These are phyloP conservation scores for Semicossyphus pulcher DNA, from an alignment of 2,113 vertebrate species.

Conservation along the genomic window DNA sequence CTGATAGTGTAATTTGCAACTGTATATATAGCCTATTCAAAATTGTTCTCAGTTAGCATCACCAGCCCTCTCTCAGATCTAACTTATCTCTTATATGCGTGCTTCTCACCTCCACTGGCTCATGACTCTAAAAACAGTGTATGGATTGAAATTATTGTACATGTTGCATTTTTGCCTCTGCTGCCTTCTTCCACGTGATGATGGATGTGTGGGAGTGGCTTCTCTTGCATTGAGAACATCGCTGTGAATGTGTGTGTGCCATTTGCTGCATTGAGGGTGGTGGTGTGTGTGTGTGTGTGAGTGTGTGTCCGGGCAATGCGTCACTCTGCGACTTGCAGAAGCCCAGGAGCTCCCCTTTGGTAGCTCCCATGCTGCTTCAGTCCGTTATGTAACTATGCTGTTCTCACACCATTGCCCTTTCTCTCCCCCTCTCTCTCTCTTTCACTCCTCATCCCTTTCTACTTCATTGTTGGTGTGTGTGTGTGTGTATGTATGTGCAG, in stretches of 20 bases:
- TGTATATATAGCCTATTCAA: background rate
- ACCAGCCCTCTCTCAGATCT: too few relatives aligned
- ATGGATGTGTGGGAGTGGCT: constrained; percentile 58
- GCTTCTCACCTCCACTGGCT: background rate
- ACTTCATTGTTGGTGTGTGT: constrained; percentile 18
- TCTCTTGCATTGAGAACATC: constrained; percentile 37
- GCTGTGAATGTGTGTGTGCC: constrained; percentile 47
- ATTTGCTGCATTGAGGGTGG: constrained; percentile 55
- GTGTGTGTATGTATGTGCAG: constrained; percentile 21
- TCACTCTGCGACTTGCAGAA: constrained; percentile 75
- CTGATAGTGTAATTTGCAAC: background rate
- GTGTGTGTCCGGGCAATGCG: constrained; percentile 60
- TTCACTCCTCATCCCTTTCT: constrained; percentile 25
- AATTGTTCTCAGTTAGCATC: background rate
- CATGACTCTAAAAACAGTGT: constrained; percentile 1
- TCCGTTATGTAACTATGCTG: constrained; percentile 70
- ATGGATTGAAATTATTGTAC: constrained; percentile 36
- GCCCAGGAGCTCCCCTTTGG: constrained; percentile 74
- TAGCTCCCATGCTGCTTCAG: constrained; percentile 71
- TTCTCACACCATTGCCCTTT: constrained; percentile 57
- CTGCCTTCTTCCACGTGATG: constrained; percentile 35
- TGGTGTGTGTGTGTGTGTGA: constrained; percentile 26
- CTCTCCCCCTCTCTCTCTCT: constrained; percentile 21
- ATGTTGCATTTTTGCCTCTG: constrained; percentile 35
- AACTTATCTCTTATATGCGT: too few relatives aligned